A percentile compares a stretch with the other conserved stretches of the same genome.
These are phyloP conservation scores for Lithophane leautieri DNA, from an alignment of 2,888 invertebrate genomes.

Conservation along the genomic window DNA sequence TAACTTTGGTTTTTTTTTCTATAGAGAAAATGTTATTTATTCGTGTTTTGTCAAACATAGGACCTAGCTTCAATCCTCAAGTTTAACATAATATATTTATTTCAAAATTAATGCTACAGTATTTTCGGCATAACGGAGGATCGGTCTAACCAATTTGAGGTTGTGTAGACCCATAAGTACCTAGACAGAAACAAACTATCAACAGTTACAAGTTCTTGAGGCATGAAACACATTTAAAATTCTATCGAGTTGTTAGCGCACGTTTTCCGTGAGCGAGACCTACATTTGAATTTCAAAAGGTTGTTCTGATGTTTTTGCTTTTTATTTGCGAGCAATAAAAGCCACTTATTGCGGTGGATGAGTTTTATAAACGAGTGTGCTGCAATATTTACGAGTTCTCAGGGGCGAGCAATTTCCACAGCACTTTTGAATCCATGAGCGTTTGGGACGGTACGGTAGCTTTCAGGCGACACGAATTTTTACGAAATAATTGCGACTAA, in stretches of 20 bases:
- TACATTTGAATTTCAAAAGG: constrained; percentile 38
- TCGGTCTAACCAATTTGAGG: too few relatives aligned
- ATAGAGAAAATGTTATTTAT: too few relatives aligned
- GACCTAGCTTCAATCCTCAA: too few relatives aligned
- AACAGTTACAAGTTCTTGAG: neutral
- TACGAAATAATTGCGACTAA: neutral
- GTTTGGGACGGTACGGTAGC: neutral
- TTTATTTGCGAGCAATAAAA: constrained; percentile 53
- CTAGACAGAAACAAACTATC: neutral
- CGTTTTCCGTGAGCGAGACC: neutral
- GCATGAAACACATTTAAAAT: neutral
- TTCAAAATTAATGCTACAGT: too few relatives aligned
- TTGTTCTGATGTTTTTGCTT: constrained; percentile 32
- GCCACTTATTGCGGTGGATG: constrained; percentile 50
- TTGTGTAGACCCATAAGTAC: too few relatives aligned
- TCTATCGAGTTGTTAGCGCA: neutral
- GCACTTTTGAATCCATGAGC: neutral
- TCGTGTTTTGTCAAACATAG: too few relatives aligned
- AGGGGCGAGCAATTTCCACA: constrained; percentile 24
- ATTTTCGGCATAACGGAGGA: too few relatives aligned
- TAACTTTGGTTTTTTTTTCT: too few relatives aligned
- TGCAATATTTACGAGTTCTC: constrained; percentile 46
- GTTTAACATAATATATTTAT: too few relatives aligned
- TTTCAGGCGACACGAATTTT: neutral
- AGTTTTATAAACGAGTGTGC: constrained; percentile 46